Base-by-base conservation (phyloP, 2,888 invertebrate species). In the Hermaeophaga mercurialis region DNA sequence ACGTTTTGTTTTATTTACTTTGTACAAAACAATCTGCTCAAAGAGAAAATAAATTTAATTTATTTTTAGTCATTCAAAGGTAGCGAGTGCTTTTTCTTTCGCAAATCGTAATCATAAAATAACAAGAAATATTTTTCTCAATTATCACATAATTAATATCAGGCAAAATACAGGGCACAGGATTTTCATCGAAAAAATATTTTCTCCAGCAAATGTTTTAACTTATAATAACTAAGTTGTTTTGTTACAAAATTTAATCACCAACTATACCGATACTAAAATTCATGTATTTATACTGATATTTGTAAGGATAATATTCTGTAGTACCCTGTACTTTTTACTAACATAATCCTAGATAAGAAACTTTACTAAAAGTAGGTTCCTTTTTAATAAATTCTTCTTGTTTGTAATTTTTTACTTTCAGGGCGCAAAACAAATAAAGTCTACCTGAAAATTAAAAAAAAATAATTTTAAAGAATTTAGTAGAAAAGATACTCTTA, bases 1-100 rank as follows among this genome's bases (percentile, higher is more conserved):
- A 59, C 33, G 41, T 43, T 55, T 44, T 48, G 39, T 38, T 49
- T 50, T 54, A 55, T 56, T 28, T 49, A 52, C 39, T 56, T 54
- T 56, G 36, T 50, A 54, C 54, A 59, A 56, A 46, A 54, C 52
- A 46, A n/a, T 28, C 28, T 44, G 44, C 14, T 5, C 14, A 8
- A 33, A 1, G 15, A 46, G 18, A 2, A 33, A 46, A 33, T 18
- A 33, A 46, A 46, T n/a, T 18, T 8, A 18, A 14, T 28, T 11
- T 28, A 44, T 28, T 44, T 44, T 44, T 17, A 44, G 44, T 44
- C 44, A 24, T 14, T 8, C 26, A 26, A 26, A 26, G 9, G 9
- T 4, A 9, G 5, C 9, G 2, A 33, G 11, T 8, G 3, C 14
- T 12, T n/a, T 31, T n/a, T n/a, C n/a, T n/a, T n/a, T n/a, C 8